phyloP scores from a whole-genome alignment of 2,888 invertebrate genomes.

The Drosophila stalkeri region DNA sequence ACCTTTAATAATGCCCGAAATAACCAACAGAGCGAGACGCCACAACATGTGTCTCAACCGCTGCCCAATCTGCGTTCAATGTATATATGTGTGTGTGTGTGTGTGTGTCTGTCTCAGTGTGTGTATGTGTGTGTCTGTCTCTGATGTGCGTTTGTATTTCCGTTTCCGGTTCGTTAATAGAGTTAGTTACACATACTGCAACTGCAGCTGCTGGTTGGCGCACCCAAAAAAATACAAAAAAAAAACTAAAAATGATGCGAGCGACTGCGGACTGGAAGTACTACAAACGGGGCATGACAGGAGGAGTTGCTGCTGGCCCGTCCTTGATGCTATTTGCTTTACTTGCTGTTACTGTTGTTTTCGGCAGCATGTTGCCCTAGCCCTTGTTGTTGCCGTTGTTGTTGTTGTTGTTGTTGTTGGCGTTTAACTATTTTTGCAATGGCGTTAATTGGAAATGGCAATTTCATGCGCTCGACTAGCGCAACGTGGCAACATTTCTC shows the following conservation, averaged over 20 bases:
- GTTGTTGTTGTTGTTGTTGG: slow-evolving; percentile 22
- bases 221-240: slow-evolving; percentile 36
- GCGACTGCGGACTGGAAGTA: slow-evolving; percentile 1
- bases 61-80: slow-evolving; percentile 27
- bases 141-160: slow-evolving; percentile 54
- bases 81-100: slow-evolving; percentile 7
- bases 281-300: slow-evolving; percentile 1
- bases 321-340: slow-evolving; percentile 47
- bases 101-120: slow-evolving; percentile 22
- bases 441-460: slow-evolving; percentile 83
- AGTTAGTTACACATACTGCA: slow-evolving; percentile 81
- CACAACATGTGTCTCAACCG: slow-evolving; percentile 56
- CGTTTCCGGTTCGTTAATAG: slow-evolving; percentile 83
- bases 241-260: slow-evolving; percentile 27
- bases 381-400: slow-evolving; percentile 41
- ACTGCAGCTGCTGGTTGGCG: slow-evolving; percentile 36
- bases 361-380: slow-evolving; percentile 34
- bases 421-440: slow-evolving; percentile 80
- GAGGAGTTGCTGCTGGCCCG: slow-evolving; percentile 25
- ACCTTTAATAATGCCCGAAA: slow-evolving; percentile 7
- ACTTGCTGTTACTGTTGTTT: slow-evolving; percentile 46
- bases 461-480: slow-evolving; percentile 70
- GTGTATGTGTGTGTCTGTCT: slow-evolving; percentile 30
- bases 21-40: slow-evolving; percentile 34
- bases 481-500: slow-evolving; percentile 42